Evolutionary conservation across 1,140 invertebrate species (phyloP).

Genomic region (Aricia agestis): DNA sequence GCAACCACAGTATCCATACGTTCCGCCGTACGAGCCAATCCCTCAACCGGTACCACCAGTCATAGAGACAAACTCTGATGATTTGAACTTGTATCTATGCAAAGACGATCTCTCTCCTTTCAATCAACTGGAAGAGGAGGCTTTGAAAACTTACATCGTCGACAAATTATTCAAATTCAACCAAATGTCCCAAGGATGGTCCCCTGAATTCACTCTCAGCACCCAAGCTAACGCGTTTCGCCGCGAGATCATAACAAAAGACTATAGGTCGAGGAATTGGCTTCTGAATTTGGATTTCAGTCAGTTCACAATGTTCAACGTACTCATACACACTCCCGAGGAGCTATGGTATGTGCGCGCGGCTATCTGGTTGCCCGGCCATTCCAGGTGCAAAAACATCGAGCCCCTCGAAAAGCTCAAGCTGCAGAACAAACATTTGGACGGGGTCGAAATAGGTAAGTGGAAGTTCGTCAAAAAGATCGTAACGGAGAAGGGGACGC

Average conservation of each 20-base stretch:
- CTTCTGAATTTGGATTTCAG: constrained; percentile 53
- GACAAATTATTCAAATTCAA: constrained; percentile 43
- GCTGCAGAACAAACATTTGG: constrained; percentile 53
- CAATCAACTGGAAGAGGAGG: constrained; percentile 34
- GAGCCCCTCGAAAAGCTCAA: constrained; percentile 55
- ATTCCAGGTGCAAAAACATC: constrained; percentile 48
- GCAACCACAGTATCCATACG: constrained; percentile 25
- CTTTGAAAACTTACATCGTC: constrained; percentile 49
- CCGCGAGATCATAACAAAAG: constrained; percentile 49
- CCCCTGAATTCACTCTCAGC: constrained; percentile 57
- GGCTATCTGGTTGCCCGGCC: constrained; percentile 67
- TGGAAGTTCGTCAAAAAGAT: constrained; percentile 66
- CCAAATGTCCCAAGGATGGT: constrained; percentile 41
- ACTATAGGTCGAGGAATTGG: constrained; percentile 50
- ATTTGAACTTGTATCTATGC: constrained; percentile 51
- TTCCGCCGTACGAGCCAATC: constrained; percentile 21
- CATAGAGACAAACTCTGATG: constrained; percentile 2
- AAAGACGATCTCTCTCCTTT: constrained; percentile 56
- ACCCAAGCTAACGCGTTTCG: constrained; percentile 47
- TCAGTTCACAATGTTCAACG: constrained; percentile 41
- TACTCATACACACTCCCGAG: constrained; percentile 56
- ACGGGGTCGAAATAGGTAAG: constrained; percentile 52
- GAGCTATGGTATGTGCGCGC: constrained; percentile 63
- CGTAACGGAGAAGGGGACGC: constrained; percentile 49
- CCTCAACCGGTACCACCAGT: background rate